These are phyloP conservation scores for Tamias sibiricus DNA, from an alignment of 2,113 vertebrate genomes.

Conservation along the genomic window DNA sequence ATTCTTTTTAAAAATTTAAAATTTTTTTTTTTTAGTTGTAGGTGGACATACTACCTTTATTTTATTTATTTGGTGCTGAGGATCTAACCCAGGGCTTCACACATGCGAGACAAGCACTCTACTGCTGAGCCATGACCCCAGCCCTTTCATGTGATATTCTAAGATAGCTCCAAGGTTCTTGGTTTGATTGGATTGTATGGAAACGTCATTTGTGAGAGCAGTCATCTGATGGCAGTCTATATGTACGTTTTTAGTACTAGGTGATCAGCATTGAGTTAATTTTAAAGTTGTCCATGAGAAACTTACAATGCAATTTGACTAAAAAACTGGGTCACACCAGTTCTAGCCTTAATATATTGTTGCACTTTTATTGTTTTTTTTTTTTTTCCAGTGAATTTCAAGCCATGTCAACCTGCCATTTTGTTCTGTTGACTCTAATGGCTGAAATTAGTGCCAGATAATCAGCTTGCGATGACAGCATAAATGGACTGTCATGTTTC, in stretches of 20 bases:
- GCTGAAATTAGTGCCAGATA: conserved; percentile 53
- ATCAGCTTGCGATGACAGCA: neutral
- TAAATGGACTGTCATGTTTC: conserved; percentile 7
- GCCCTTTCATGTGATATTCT: neutral
- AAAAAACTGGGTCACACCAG: neutral
- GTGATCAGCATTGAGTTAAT: neutral
- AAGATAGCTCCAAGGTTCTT: neutral
- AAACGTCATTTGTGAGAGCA: neutral
- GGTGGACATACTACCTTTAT: too few species aligned
- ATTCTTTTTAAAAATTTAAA: too few species aligned
- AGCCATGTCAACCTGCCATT: conserved; percentile 25
- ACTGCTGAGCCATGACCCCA: too few species aligned
- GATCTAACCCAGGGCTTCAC: too few species aligned
- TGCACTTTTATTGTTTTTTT: neutral
- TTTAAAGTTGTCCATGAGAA: neutral
- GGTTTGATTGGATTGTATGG: neutral
- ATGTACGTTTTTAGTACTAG: neutral
- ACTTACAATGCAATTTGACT: neutral
- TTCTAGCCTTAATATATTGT: neutral
- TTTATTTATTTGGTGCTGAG: too few species aligned
- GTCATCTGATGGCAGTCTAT: neutral
- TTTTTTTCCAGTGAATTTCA: conserved; percentile 51
- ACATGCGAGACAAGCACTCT: too few species aligned
- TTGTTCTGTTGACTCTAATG: conserved; percentile 46
- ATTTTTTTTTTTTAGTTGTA: too few species aligned